phyloP scores from a whole-genome alignment of 2,113 vertebrate species.

The Bucco capensis region DNA sequence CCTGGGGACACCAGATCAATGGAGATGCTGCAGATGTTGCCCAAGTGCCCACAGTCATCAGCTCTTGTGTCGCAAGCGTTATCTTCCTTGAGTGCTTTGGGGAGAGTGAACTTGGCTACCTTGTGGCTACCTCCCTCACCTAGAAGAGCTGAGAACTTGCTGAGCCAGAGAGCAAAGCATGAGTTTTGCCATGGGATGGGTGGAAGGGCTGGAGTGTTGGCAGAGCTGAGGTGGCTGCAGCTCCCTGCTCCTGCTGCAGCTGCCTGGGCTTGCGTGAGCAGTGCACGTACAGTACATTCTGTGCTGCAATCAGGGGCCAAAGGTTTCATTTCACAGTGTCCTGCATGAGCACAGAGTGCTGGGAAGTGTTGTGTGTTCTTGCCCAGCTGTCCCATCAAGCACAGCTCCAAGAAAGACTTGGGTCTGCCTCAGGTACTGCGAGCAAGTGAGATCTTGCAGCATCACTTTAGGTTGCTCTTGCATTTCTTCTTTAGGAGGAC shows the following conservation, averaged over 20 bases:
- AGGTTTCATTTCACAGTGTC: background rate
- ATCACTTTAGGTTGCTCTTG: background rate
- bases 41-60: constrained; percentile 33
- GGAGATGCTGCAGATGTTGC: constrained; percentile 12
- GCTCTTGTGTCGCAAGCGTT: background rate
- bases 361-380: background rate
- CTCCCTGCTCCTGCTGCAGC: background rate
- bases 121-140: background rate
- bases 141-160: background rate
- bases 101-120: background rate
- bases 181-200: background rate
- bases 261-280: background rate
- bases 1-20: constrained; percentile 22
- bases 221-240: background rate
- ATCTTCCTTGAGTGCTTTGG: background rate
- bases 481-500: background rate
- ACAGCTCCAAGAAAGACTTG: rapidly evolving
- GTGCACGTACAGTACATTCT: background rate
- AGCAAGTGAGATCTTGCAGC: background rate
- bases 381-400: background rate
- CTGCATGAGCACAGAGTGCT: background rate
- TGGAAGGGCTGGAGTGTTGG: background rate
- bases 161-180: background rate
- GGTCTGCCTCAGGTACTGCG: background rate
- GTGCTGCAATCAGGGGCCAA: background rate